phyloP scores from a whole-genome alignment of 2,888 invertebrate species.

The Thysanoteuthis rhombus region DNA sequence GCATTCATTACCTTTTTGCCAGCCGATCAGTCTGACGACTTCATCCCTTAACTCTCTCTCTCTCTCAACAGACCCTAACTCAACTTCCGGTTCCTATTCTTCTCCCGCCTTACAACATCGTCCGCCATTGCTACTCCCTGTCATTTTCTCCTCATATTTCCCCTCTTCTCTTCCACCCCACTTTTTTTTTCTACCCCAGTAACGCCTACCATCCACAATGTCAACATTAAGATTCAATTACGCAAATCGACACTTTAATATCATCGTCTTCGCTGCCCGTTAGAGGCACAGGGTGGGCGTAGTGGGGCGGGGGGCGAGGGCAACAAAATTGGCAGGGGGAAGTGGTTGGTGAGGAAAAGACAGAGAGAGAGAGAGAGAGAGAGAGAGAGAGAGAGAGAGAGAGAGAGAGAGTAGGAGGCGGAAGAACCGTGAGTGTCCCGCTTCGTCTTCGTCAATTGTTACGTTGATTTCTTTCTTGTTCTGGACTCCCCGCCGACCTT shows the following conservation, averaged over 20 bases:
- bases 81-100: conserved; percentile 1
- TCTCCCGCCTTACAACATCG: background rate
- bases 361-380: too few relatives aligned
- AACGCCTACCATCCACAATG: conserved; percentile 12
- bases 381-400: too few relatives aligned
- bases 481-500: background rate
- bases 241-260: background rate
- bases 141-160: background rate
- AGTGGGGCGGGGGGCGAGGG: background rate
- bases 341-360: background rate
- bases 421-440: background rate
- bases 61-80: background rate
- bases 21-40: background rate
- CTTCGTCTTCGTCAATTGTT: background rate
- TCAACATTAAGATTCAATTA: conserved; percentile 12
- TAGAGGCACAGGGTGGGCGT: background rate
- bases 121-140: background rate
- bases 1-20: background rate
- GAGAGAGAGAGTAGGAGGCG: too few relatives aligned
- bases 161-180: background rate
- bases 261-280: background rate
- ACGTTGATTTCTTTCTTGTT: background rate
- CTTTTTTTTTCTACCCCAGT: background rate
- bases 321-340: background rate
- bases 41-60: background rate